These are phyloP conservation scores for Globodera rostochiensis DNA, from an alignment of 1,140 invertebrate species.

Conservation along the genomic window DNA sequence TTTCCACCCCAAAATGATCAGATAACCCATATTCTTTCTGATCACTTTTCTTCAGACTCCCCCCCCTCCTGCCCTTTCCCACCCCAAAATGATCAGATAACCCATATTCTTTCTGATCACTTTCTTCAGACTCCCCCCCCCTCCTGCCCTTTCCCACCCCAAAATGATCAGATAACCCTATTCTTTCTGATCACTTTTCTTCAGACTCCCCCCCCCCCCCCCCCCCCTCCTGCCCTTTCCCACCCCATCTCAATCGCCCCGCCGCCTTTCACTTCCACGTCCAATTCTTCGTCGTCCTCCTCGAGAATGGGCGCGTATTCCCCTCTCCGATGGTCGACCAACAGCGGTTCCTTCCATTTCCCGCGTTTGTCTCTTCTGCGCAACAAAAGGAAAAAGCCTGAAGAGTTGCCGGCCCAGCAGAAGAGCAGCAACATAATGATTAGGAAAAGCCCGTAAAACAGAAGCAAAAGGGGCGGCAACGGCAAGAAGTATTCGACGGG, in stretches of 20 bases:
- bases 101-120: too few species aligned
- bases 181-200: too few species aligned
- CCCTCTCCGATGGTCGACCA: not conserved
- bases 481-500: not conserved
- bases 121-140: not conserved
- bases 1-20: too few species aligned
- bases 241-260: not conserved
- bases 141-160: not conserved
- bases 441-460: not conserved
- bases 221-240: not conserved
- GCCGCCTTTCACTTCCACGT: not conserved
- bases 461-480: not conserved
- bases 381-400: not conserved
- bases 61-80: not conserved
- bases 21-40: too few species aligned
- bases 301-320: conserved; percentile 4
- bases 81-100: not conserved
- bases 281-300: not conserved
- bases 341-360: not conserved
- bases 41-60: too few species aligned
- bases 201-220: not conserved
- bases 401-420: conserved; percentile 7
- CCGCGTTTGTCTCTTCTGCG: not conserved
- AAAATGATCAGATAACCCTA: too few species aligned
- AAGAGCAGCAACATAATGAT: not conserved